Base-by-base conservation (phyloP, 2,888 invertebrate genomes). In the Lathronympha strigana region DNA sequence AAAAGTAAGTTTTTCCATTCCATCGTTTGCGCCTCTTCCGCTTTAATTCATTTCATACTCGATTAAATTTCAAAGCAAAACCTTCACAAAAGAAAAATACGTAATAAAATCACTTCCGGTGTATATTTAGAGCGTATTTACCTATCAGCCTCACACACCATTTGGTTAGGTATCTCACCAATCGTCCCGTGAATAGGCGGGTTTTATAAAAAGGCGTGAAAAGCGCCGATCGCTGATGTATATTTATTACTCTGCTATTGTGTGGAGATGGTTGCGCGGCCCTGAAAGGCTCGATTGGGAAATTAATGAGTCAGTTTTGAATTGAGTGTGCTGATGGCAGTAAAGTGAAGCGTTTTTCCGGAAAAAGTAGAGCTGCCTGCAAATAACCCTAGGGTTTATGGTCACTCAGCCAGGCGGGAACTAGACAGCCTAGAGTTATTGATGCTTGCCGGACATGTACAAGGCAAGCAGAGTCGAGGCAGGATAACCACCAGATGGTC, bases 211-310 rank as follows among this genome's bases (percentile, higher is more conserved):
- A 68, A 68, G 49, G 57, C 61, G 63, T 47, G 40, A 61, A 68
- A 61, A 72, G 67, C 69, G 67, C 68, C 70, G 70, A 69, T 69
- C 69, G 67, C 66, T 72, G 72, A 76, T 72, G 72, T 74, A 72
- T 72, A 76, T 76, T 74, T 72, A 75, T 76, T 71, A 69, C 71
- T 40, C 43, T 19, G 54, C 63, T 61, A 67, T 64, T 64, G 67
- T 61, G 68, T 45, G n/a, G n/a, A n/a, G 58, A 73, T 60, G 73
- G 69, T 72, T 72, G 76, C 68, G 68, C 66, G 64, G 68, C 68
- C 66, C 69, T 69, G 70, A 58, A 68, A 69, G 67, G 50, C 63
- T 51, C 67, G 62, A 71, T 68, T 67, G 58, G 61, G 60, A 67
- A 67, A 67, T 61, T 60, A 58, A 64, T 64, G 55, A 38, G 33